phyloP scores from a whole-genome alignment of 2,797 vertebrate species.

The Tachyglossus aculeatus region DNA sequence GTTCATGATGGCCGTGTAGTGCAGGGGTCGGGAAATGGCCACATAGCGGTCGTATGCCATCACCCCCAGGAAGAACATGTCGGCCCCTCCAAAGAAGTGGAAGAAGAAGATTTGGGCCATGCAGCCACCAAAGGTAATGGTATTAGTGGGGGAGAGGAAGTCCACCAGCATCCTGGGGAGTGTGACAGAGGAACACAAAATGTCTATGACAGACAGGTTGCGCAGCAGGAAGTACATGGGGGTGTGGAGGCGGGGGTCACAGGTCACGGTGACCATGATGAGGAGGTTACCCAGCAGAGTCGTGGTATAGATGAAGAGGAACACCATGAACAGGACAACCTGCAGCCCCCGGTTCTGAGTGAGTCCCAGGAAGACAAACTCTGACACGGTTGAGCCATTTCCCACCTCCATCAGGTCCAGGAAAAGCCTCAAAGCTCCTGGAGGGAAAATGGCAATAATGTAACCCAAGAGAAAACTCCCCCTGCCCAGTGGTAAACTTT shows the following conservation, averaged over 20 bases:
- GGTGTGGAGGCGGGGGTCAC: conserved; percentile 17
- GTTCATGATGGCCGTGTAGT: conserved; percentile 45
- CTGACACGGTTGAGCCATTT: background rate
- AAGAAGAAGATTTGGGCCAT: conserved; percentile 59
- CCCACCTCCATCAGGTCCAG: background rate
- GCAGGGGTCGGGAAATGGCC: conserved; percentile 45
- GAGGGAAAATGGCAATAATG: background rate
- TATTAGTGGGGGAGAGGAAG: conserved; percentile 33
- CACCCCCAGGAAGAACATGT: conserved; percentile 49
- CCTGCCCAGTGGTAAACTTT: too few relatives aligned
- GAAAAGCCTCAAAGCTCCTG: background rate
- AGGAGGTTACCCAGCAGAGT: conserved; percentile 22
- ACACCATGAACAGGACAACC: conserved; percentile 31
- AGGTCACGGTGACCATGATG: conserved; percentile 25
- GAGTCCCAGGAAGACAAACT: conserved; percentile 40
- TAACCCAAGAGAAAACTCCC: background rate
- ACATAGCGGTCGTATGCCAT: conserved; percentile 46
- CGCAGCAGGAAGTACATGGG: conserved; percentile 53
- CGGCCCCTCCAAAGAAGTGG: conserved; percentile 47
- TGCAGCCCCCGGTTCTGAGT: conserved; percentile 5
- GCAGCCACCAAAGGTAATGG: conserved; percentile 46
- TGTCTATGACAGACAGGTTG: conserved; percentile 34
- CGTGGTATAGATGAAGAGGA: conserved; percentile 26
- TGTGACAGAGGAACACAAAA: conserved; percentile 52
- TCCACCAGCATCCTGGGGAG: conserved; percentile 42